Evolutionary conservation across 64 coral and sea anemone genomes (phyloP).

Genomic region (Anthopleura sola): DNA sequence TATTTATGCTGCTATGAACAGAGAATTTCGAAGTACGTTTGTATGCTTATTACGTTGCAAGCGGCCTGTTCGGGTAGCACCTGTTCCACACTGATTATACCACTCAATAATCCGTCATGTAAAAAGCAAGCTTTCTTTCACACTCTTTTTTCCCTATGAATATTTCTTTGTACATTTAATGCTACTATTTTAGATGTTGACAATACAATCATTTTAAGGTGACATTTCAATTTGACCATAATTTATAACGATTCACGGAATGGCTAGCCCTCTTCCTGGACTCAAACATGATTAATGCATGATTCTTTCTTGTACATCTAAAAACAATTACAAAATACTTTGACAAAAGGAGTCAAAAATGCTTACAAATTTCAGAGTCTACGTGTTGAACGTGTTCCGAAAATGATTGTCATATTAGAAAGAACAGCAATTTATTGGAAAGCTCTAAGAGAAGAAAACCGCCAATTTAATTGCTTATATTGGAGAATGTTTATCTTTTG

Average conservation of each 20-base stretch:
- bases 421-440: not conserved
- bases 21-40: conserved; percentile 75
- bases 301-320: too few relatives aligned
- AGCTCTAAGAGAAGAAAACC: not conserved
- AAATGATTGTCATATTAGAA: not conserved
- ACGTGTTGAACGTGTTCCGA: not conserved
- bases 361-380: not conserved
- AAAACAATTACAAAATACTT: not conserved
- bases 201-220: not conserved
- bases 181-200: too few relatives aligned
- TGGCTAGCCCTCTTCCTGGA: not conserved
- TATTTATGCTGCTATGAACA: conserved; percentile 89
- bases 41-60: not conserved
- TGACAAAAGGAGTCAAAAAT: not conserved
- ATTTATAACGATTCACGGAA: not conserved
- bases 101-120: not conserved
- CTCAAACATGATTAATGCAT: not conserved
- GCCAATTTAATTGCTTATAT: not conserved
- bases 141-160: too few relatives aligned
- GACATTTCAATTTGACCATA: not conserved
- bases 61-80: not conserved
- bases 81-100: conserved; percentile 6
- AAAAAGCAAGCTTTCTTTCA: not conserved
- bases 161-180: too few relatives aligned
- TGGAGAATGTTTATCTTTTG: not conserved